A percentile compares a stretch with the other conserved stretches of the same genome.
These are phyloP conservation scores for Salmo trutta DNA, from an alignment of 2,797 vertebrate genomes.

Conservation along the genomic window DNA sequence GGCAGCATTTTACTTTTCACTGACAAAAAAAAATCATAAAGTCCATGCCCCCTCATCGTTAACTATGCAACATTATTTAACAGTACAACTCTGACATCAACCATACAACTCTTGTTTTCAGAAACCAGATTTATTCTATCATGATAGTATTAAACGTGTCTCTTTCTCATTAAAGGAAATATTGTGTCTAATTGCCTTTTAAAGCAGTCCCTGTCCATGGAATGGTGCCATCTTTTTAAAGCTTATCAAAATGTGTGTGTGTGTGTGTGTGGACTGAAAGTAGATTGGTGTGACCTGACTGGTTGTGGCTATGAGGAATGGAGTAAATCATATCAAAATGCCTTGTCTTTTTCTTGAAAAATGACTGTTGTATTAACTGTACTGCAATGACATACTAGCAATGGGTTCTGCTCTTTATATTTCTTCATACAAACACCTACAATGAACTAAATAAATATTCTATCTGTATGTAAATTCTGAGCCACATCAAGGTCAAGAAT, in stretches of 20 bases:
- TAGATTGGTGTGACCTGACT: conserved; percentile 39
- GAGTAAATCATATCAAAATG: conserved; percentile 50
- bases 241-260: conserved; percentile 59
- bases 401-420: not conserved
- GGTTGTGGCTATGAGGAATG: conserved; percentile 54
- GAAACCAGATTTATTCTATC: conserved; percentile 60
- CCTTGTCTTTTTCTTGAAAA: conserved; percentile 26
- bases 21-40: conserved; percentile 20
- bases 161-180: conserved; percentile 55
- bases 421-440: not conserved
- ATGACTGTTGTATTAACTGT: not conserved
- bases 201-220: conserved; percentile 48
- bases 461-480: too few species aligned
- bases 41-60: conserved; percentile 32
- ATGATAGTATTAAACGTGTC: conserved; percentile 52
- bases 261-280: conserved; percentile 52
- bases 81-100: conserved; percentile 48
- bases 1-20: conserved; percentile 30
- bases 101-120: conserved; percentile 49
- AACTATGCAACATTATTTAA: conserved; percentile 69
- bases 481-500: too few species aligned
- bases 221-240: conserved; percentile 73
- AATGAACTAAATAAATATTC: too few species aligned
- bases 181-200: conserved; percentile 64
- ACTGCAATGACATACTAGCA: not conserved